Evolutionary conservation across 2,888 invertebrate genomes (phyloP).

Genomic region (Caenorhabditis drosophilae): DNA sequence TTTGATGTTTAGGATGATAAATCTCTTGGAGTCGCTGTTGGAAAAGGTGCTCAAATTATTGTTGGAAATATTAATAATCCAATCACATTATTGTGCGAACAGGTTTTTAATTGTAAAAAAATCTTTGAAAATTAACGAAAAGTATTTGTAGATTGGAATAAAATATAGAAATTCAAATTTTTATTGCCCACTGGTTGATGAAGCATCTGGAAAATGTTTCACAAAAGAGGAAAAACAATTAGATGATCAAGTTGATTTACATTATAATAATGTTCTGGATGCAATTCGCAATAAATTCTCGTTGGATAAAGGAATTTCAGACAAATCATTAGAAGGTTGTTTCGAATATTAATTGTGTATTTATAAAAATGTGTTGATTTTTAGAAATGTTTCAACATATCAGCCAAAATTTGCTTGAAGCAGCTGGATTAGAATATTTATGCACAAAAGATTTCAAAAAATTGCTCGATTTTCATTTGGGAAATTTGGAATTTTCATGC

Average conservation of each 20-base stretch:
- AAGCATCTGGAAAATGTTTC: slow-evolving; percentile 10
- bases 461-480: slow-evolving; percentile 71
- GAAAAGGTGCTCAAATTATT: slow-evolving; percentile 71
- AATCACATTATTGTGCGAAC: slow-evolving; percentile 71
- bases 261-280: slow-evolving; percentile 32
- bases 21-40: slow-evolving; percentile 67
- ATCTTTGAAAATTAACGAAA: neutral
- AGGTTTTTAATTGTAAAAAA: slow-evolving; percentile 64
- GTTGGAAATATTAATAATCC: slow-evolving; percentile 73
- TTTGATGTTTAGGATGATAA: slow-evolving; percentile 52
- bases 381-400: slow-evolving; percentile 26
- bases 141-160: neutral
- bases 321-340: slow-evolving; percentile 17
- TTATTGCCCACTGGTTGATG: slow-evolving; percentile 13
- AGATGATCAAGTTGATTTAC: slow-evolving; percentile 36
- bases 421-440: slow-evolving; percentile 7
- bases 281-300: slow-evolving; percentile 29
- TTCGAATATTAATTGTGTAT: too few relatives aligned
- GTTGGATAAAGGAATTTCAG: slow-evolving; percentile 10
- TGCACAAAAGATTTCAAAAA: slow-evolving; percentile 16
- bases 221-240: slow-evolving; percentile 9
- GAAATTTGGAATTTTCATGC: slow-evolving; percentile 72
- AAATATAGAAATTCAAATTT: slow-evolving; percentile 3
- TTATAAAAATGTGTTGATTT: neutral
- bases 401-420: slow-evolving; percentile 14